A percentile compares a stretch with the other conserved stretches of the same genome.
phyloP scores from a whole-genome alignment of 2,888 invertebrate species.

The Chromoteleia sp. region DNA sequence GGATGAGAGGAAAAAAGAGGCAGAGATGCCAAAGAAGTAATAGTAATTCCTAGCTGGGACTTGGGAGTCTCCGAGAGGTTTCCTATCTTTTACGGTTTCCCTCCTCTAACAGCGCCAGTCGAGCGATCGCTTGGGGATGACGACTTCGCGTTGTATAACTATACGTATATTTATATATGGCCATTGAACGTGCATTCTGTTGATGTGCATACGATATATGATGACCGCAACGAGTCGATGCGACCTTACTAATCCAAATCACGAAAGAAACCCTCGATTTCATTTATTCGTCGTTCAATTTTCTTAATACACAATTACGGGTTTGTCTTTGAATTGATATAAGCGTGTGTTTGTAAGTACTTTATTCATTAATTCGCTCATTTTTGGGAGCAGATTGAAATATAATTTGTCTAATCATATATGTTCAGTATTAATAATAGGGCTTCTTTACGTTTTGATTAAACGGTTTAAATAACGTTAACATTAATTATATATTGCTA shows the following conservation, averaged over 20 bases:
- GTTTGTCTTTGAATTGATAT: no score
- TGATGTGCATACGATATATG: constrained; percentile 17
- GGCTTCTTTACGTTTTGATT: no score
- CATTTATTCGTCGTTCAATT: constrained; percentile 3
- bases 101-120: constrained; percentile 75
- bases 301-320: background rate
- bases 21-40: constrained; percentile 81
- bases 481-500: no score
- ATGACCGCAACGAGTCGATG: constrained; percentile 20
- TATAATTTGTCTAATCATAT: no score
- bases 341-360: no score
- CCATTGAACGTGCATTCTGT: constrained; percentile 1
- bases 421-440: no score
- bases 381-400: no score
- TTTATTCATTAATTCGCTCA: no score
- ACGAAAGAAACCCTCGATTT: constrained; percentile 10
- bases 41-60: constrained; percentile 82
- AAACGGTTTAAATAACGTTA: no score
- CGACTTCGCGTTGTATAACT: constrained; percentile 46
- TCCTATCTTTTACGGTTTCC: constrained; percentile 85
- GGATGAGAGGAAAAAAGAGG: constrained; percentile 72
- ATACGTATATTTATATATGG: constrained; percentile 35
- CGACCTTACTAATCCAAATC: constrained; percentile 52
- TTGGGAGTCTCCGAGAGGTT: constrained; percentile 83
- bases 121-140: constrained; percentile 62